Conservation (phyloP, 2,113 vertebrate species). For the Gyps fulvus region DNA sequence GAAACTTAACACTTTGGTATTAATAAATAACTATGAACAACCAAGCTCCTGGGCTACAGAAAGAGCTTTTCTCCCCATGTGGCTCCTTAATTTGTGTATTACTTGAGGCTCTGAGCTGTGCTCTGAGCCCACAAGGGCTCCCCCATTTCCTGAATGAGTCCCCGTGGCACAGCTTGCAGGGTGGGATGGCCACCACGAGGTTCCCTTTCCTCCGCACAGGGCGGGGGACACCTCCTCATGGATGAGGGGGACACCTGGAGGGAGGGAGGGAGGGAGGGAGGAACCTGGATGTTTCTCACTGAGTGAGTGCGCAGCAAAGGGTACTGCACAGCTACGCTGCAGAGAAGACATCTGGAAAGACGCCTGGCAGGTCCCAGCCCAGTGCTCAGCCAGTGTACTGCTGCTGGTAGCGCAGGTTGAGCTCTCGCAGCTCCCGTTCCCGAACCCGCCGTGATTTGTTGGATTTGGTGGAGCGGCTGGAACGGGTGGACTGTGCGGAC, state of each 20-base stretch:
- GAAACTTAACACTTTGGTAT: neutral
- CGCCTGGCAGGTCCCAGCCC: neutral
- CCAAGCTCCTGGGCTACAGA: neutral
- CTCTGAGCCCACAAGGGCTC: neutral
- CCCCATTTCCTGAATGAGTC: neutral
- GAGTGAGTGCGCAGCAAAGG: neutral
- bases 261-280: neutral
- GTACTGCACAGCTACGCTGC: neutral
- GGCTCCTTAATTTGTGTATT: neutral
- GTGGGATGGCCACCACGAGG: neutral
- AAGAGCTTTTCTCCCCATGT: neutral
- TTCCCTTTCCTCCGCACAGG: neutral
- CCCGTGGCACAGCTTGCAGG: neutral
- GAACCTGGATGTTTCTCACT: neutral
- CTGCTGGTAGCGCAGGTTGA: constrained; percentile 96
- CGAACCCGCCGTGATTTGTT: constrained; percentile 91
- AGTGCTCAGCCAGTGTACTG: constrained; percentile 88
- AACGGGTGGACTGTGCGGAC: constrained; percentile 92
- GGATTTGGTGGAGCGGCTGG: constrained; percentile 95
- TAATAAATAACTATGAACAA: constrained; percentile 58
- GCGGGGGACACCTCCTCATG: neutral
- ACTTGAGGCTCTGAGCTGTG: neutral
- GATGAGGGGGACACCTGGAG: neutral
- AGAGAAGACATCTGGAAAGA: neutral
- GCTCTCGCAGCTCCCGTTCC: constrained; percentile 91